phyloP scores from a whole-genome alignment of 1,140 invertebrate genomes.

The Cydia fagiglandana region DNA sequence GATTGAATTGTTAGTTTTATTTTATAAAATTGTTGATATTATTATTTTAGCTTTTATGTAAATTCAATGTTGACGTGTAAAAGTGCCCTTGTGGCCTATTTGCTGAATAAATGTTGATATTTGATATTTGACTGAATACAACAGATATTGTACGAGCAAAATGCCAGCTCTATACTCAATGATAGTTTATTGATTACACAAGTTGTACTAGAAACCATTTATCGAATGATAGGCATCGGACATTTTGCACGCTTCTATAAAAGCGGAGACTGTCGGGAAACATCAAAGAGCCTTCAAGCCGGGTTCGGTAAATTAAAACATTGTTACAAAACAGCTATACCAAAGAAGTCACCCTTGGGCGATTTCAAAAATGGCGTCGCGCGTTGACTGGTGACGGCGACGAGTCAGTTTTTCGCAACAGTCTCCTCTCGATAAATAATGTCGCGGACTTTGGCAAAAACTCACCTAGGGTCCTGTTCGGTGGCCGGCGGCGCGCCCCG shows the following conservation, averaged over 20 bases:
- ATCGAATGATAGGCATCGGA: conserved; percentile 25
- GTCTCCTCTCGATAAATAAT: conserved; percentile 78
- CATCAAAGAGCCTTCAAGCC: conserved; percentile 58
- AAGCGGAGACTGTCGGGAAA: conserved; percentile 67
- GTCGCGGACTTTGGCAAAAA: conserved; percentile 77
- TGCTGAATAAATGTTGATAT: too few species aligned
- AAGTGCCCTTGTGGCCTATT: too few species aligned
- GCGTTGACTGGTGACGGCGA: conserved; percentile 62
- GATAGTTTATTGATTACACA: conserved; percentile 1
- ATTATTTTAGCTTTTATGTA: too few species aligned
- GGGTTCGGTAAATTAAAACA: conserved; percentile 73
- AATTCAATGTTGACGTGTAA: too few species aligned
- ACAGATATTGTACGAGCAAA: conserved; percentile 2
- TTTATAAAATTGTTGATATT: too few species aligned
- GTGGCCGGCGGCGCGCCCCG: conserved; percentile 63
- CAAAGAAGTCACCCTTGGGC: conserved; percentile 65
- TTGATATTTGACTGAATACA: too few species aligned
- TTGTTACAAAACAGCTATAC: conserved; percentile 65
- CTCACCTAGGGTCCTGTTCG: conserved; percentile 74
- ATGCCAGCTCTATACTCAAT: conserved; percentile 13
- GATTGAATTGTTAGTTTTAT: too few species aligned
- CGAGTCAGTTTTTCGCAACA: conserved; percentile 76
- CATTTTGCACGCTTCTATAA: conserved; percentile 47
- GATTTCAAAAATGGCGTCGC: conserved; percentile 76
- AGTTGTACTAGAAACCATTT: background rate